Percentiles rank a stretch among this genome's conserved stretches.
These are phyloP conservation scores for Macrobrachium nipponense DNA, from an alignment of 1,140 invertebrate species.

Conservation along the genomic window DNA sequence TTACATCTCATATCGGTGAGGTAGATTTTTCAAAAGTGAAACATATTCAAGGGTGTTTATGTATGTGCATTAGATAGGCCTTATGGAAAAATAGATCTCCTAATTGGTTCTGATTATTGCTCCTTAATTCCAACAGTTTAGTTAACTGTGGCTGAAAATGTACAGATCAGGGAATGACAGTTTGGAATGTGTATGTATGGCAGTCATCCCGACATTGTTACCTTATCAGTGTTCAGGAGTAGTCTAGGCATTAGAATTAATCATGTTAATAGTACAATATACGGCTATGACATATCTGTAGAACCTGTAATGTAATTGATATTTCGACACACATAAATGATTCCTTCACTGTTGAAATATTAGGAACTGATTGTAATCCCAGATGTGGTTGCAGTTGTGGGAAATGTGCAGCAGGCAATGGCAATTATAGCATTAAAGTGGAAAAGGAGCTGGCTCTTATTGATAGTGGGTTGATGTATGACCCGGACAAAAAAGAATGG, in stretches of 20 bases:
- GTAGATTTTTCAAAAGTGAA: neutral
- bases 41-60: neutral
- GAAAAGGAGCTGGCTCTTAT: neutral
- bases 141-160: constrained; percentile 15
- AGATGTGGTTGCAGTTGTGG: neutral
- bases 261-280: neutral
- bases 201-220: neutral
- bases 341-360: neutral
- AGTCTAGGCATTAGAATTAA: neutral
- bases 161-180: constrained; percentile 15
- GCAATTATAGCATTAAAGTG: neutral
- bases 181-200: constrained; percentile 18
- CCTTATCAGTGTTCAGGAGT: neutral
- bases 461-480: neutral
- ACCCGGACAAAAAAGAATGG: neutral
- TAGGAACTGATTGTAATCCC: neutral
- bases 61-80: constrained; percentile 11
- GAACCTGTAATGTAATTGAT: constrained; percentile 27
- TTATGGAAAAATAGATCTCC: constrained; percentile 19
- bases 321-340: neutral
- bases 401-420: neutral
- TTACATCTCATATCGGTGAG: neutral
- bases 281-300: constrained; percentile 7
- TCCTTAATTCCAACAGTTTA: constrained; percentile 10
- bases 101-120: constrained; percentile 27